Conservation (phyloP, 2,113 vertebrate genomes). For the Protobothrops mucrosquamatus region DNA sequence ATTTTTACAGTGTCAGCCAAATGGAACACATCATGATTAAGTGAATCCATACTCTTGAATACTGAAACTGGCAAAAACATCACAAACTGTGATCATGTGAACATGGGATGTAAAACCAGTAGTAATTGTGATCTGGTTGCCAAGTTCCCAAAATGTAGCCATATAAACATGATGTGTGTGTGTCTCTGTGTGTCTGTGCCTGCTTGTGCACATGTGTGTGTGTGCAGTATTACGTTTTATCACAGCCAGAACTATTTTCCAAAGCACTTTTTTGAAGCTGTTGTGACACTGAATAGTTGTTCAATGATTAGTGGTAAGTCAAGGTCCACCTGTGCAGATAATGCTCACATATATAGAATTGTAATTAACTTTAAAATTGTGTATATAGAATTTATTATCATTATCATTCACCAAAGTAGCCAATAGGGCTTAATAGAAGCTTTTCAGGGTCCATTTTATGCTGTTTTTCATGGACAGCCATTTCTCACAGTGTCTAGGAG, state of each 20-base stretch:
- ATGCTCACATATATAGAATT: not conserved
- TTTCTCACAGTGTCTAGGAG: not conserved
- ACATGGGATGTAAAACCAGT: not conserved
- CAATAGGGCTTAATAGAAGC: not conserved
- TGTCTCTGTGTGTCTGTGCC: too few species aligned
- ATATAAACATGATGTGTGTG: too few species aligned
- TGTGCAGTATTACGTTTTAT: too few species aligned
- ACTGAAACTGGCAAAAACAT: not conserved
- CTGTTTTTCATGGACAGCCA: not conserved
- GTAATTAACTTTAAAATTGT: not conserved
- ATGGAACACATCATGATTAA: not conserved
- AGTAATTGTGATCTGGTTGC: not conserved
- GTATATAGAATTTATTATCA: not conserved
- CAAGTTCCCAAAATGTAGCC: too few species aligned
- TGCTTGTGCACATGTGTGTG: too few species aligned
- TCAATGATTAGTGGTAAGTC: too few species aligned
- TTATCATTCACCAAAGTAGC: not conserved
- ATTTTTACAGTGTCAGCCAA: too few species aligned
- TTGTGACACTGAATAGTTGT: too few species aligned
- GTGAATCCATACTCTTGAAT: not conserved
- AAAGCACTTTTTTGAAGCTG: too few species aligned
- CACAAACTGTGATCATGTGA: not conserved
- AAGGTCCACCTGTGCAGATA: not conserved
- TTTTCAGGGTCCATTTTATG: not conserved
- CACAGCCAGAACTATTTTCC: too few species aligned